Percentiles rank a stretch among this genome's conserved stretches.
These are phyloP conservation scores for Cotesia typhae DNA, from an alignment of 1,140 invertebrate species.

Conservation along the genomic window DNA sequence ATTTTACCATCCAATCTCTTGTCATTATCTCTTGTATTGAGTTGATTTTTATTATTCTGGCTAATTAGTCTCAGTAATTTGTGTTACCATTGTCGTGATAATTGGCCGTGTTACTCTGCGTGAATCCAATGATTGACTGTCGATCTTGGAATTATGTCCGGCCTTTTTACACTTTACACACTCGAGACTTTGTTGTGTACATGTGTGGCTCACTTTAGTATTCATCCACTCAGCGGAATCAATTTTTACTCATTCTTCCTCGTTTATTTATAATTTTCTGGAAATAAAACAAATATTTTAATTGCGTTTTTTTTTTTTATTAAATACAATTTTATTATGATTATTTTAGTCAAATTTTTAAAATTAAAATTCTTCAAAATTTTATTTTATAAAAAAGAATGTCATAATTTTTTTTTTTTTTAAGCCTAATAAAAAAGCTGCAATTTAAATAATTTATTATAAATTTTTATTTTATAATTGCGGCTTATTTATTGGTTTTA, in stretches of 20 bases:
- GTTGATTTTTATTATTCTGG: not conserved
- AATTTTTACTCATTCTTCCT: too few relatives aligned
- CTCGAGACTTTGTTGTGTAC: not conserved
- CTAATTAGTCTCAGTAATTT: not conserved
- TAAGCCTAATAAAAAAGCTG: not conserved
- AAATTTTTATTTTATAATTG: not conserved
- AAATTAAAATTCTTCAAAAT: too few relatives aligned
- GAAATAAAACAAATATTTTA: not conserved
- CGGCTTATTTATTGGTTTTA: not conserved
- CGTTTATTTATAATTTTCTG: too few relatives aligned
- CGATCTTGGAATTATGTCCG: not conserved
- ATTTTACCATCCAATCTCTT: not conserved
- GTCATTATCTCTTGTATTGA: not conserved
- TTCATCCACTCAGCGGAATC: not conserved
- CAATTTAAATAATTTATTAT: not conserved
- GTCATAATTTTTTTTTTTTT: not conserved
- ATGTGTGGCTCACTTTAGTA: not conserved
- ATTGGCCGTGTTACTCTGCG: not conserved
- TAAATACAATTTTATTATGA: not conserved
- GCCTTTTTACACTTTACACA: not conserved
- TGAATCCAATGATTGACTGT: slow-evolving; percentile 2
- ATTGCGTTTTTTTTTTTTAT: not conserved
- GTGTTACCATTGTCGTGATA: not conserved
- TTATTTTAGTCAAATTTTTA: not conserved
- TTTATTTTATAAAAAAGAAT: not conserved